Conservation (phyloP, 2,888 invertebrate species). For the Drosophila yooni region DNA sequence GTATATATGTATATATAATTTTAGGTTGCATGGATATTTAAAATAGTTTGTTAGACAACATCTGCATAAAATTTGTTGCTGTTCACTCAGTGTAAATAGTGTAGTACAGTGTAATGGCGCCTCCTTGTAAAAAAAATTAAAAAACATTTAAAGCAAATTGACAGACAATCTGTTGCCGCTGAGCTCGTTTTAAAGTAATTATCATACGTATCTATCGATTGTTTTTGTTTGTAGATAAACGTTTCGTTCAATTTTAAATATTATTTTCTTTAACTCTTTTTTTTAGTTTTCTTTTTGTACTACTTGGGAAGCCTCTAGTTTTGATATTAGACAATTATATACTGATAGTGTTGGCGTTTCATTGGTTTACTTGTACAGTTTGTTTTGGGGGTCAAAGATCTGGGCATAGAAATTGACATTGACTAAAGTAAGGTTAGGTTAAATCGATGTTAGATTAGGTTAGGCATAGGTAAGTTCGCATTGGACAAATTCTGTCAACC, state of each 20-base stretch:
- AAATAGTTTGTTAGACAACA: constrained; percentile 45
- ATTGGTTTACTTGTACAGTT: constrained; percentile 52
- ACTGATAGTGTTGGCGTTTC: constrained; percentile 66
- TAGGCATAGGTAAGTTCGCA: constrained; percentile 53
- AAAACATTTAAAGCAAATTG: constrained; percentile 59
- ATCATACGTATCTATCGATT: constrained; percentile 41
- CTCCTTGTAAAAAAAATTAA: constrained; percentile 26
- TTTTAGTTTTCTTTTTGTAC: constrained; percentile 56
- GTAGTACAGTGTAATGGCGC: constrained; percentile 51
- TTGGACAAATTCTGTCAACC: constrained; percentile 56
- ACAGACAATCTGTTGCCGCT: constrained; percentile 44
- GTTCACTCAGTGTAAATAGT: constrained; percentile 47
- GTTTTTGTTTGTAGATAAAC: constrained; percentile 24
- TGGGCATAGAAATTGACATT: constrained; percentile 62
- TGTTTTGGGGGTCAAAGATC: constrained; percentile 13
- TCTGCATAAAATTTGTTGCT: constrained; percentile 45
- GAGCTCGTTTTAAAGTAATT: constrained; percentile 66
- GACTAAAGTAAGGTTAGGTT: constrained; percentile 53
- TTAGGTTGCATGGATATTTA: constrained; percentile 38
- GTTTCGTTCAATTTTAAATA: constrained; percentile 9
- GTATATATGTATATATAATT: constrained; percentile 36
- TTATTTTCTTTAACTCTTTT: background rate
- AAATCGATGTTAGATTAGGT: constrained; percentile 37
- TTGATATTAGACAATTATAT: constrained; percentile 63
- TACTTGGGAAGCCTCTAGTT: constrained; percentile 79